Base-by-base conservation (phyloP, 2,797 vertebrate genomes). In the Myripristis jacobus region DNA sequence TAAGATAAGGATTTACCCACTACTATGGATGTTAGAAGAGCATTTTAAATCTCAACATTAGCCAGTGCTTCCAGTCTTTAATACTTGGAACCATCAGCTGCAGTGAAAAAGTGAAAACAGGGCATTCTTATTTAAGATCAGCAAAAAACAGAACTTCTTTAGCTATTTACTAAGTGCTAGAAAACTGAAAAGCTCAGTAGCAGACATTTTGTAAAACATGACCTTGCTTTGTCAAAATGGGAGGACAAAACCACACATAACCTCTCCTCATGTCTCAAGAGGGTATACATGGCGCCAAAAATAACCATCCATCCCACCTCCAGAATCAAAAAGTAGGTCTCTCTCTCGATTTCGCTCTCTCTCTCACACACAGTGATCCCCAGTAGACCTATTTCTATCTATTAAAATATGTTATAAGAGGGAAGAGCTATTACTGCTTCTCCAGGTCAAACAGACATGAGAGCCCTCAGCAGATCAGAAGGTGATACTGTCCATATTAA, bases 311-410 rank as follows among this genome's bases (percentile, higher is more conserved):
- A 52, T 60, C 53, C 25, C 62, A 54, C 65, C 47, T 79, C 51
- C 69, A 63, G 44, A 65, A 62, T 77, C 43, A n/a, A 22, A 75
- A 89, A 92, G 72, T 92, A 89, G 91, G 91, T 80, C 89, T 77
- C 68, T 70, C 58, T 34, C 60, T 34, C 60, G 58, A 63, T 56
- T 66, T 44, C 24, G 36, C 58, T 19, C 34, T 43, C 44, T 66
- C 54, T 54, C 43, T 82, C 48, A 60, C 50, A 44, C 63, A 64
- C 21, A 46, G 44, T 7, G 2, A 6, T 8, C 65, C 31, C 52
- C 31, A 63, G 77, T 1, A 81, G 79, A 82, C 83, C 84, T 79
- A 91, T 66, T 89, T 93, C 84, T 58, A 50, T 71, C 62, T 60
- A 67, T 67, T 84, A 77, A 86, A 86, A 91, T 75, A 86, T 36